Evolutionary conservation across 2,113 vertebrate species (phyloP), one percentile per base, ranked within the genome.

Genomic region (Megaceryle maxima): DNA sequence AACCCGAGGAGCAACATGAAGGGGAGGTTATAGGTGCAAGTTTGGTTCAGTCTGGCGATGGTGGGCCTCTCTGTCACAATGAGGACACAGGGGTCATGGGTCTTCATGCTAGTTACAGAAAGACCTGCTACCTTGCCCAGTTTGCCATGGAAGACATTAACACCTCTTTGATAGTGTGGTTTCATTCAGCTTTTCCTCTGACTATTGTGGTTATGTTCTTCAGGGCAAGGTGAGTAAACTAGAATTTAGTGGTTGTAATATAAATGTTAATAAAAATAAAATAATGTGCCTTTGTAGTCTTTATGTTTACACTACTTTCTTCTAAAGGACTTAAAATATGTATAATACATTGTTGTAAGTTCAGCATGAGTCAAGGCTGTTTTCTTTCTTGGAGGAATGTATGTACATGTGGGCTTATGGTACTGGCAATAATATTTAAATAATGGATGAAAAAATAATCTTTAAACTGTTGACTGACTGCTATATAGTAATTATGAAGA

Each of bases 61-160:
- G 33, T 3, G 8, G 7, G 15, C 13, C 20, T 53, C 16, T 8
- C 72, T 66, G 59, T 29, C n/a, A 39, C 0, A 0, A 11, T 28
- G 50, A 51, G 63, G 37, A 25, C 33, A 87, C 41, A 11, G 56
- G 28, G 16, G 6, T 33, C 73, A 37, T 83, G 63, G 33, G 3
- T 33, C 2, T 83, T 55, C 3, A 1, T 81, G 41, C 60, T 89
- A 26, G 9, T 43, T 89, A 9, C 6, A 9, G 83, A 81, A 83
- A 83, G 33, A 28, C 16, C 3, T 7, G 8, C 22, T 93, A 55
- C 77, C 46, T 77, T 2, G 2, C 8, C 20, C 44, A 48, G 10
- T 57, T 87, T 69, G 26, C 69, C 60, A 24, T 37, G 22, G 60
- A 77, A 84, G 15, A 46, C 4, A 7, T 25, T 18, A 56, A 76